phyloP scores from a whole-genome alignment of 2,888 invertebrate genomes.

The Plagodis dolabraria region DNA sequence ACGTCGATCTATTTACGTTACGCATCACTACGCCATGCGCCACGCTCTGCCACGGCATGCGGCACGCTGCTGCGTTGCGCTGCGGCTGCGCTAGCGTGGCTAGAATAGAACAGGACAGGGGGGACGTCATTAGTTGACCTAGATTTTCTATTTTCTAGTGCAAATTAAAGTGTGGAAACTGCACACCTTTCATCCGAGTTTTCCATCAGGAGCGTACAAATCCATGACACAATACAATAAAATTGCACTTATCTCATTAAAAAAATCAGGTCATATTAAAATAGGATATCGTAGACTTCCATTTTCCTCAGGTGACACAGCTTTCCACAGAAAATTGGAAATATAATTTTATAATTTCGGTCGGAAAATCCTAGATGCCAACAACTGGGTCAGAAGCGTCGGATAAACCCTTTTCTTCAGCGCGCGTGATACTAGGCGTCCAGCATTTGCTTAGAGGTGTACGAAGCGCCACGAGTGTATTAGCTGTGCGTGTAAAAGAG shows the following conservation, averaged over 20 bases:
- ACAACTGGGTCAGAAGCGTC: slow-evolving; percentile 75
- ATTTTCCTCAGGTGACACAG: slow-evolving; percentile 31
- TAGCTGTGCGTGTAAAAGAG: slow-evolving; percentile 63
- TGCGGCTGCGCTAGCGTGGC: slow-evolving; percentile 40
- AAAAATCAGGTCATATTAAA: too few relatives aligned
- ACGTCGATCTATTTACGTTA: slow-evolving; percentile 60
- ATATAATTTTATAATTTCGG: slow-evolving; percentile 45
- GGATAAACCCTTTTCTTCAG: slow-evolving; percentile 86
- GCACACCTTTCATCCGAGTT: slow-evolving; percentile 5
- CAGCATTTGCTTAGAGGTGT: slow-evolving; percentile 69
- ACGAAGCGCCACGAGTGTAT: slow-evolving; percentile 49
- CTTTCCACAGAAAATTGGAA: slow-evolving; percentile 64
- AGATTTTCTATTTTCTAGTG: slow-evolving; percentile 54
- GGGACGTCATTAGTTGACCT: slow-evolving; percentile 66
- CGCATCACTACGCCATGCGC: slow-evolving; percentile 66
- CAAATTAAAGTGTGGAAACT: slow-evolving; percentile 33
- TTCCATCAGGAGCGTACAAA: slow-evolving; percentile 6
- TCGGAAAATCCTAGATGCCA: slow-evolving; percentile 78
- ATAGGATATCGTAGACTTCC: neutral
- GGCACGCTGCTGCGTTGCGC: slow-evolving; percentile 41
- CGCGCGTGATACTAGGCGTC: slow-evolving; percentile 83
- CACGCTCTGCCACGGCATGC: slow-evolving; percentile 46
- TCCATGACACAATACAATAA: neutral
- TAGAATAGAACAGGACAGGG: slow-evolving; percentile 31
- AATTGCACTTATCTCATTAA: neutral